Evolutionary conservation across 2,888 invertebrate species (phyloP), one percentile per base, ranked within the genome.

Genomic region (Pantelozetes paolii): DNA sequence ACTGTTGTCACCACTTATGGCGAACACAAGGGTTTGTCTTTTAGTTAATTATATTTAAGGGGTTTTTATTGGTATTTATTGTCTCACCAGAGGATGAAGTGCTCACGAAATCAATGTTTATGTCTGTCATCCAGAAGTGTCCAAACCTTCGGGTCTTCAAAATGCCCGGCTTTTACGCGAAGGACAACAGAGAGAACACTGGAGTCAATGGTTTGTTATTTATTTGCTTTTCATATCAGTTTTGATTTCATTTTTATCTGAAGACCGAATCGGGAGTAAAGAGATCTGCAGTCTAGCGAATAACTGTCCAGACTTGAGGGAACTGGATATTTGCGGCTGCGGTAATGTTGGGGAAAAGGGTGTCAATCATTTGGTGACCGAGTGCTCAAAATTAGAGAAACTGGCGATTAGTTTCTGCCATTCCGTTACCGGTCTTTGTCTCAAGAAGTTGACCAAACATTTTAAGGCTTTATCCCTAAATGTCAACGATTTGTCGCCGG

Each of bases 321-420:
- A 54, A 23, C 20, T 71, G 71, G 71, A 71, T 20, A 71, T 71
- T 13, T 71, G 71, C 30, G 48, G 71, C 23, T 71, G 71, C 50
- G 48, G 71, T 71, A 11, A 28, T 28, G 71, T 71, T 0, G 1
- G 45, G 2, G 54, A 48, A 36, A 9, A 18, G 1, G 71, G 67
- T 20, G 23, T 67, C 3, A 42, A 23, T 23, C 13, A 40, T 13
- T 13, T 67, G 3, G 13, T 40, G 9, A 42, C 6, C 6, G 15
- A 42, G n/a, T 67, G 67, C 23, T 8, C 13, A 1, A 67, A 67
- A 42, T 11, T 67, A 8, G 67, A 67, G 18, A 67, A 67, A 15
- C 20, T 67, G 20, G 6, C 20, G 11, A 9, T 67, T 15, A 67
- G 67, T 67, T 67, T 67, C 42, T 67, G 67, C 40, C 36, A 67